Conservation (phyloP, 1,140 invertebrate genomes). For the Trichonephila inaurata region DNA sequence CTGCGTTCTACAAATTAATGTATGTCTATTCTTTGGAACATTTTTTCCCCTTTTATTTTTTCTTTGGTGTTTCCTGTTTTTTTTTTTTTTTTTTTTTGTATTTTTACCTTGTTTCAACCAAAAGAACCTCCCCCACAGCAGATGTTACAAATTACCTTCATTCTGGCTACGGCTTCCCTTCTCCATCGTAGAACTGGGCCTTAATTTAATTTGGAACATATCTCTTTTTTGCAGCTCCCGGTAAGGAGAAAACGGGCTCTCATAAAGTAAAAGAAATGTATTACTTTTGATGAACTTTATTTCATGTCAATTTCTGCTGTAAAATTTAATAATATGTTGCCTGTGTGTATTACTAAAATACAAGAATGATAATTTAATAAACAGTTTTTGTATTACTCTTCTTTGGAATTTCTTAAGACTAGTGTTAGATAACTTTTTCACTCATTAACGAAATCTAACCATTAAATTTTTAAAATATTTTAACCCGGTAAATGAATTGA, state of each 20-base stretch:
- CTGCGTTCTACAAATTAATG: conserved; percentile 26
- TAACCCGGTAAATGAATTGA: too few relatives aligned
- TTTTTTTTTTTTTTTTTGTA: not conserved
- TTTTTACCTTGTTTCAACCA: conserved; percentile 3
- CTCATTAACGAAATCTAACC: too few relatives aligned
- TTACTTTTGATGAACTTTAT: not conserved
- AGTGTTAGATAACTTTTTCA: too few relatives aligned
- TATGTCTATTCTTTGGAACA: not conserved
- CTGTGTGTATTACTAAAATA: too few relatives aligned
- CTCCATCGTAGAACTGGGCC: not conserved
- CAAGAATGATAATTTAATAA: too few relatives aligned
- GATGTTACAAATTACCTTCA: conserved; percentile 31
- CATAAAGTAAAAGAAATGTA: not conserved
- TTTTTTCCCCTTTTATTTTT: not conserved
- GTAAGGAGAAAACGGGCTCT: not conserved
- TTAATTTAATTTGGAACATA: conserved; percentile 15
- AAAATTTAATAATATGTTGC: too few relatives aligned
- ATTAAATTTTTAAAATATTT: too few relatives aligned
- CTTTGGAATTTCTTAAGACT: too few relatives aligned
- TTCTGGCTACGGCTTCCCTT: not conserved
- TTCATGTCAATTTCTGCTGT: not conserved
- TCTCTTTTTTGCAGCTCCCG: not conserved
- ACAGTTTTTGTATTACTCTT: too few relatives aligned
- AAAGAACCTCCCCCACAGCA: not conserved
- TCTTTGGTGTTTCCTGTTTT: not conserved